Percentiles rank a stretch among this genome's conserved stretches.
These are phyloP conservation scores for Percopsis omiscomaycus DNA, from an alignment of 2,797 vertebrate genomes.

Conservation along the genomic window DNA sequence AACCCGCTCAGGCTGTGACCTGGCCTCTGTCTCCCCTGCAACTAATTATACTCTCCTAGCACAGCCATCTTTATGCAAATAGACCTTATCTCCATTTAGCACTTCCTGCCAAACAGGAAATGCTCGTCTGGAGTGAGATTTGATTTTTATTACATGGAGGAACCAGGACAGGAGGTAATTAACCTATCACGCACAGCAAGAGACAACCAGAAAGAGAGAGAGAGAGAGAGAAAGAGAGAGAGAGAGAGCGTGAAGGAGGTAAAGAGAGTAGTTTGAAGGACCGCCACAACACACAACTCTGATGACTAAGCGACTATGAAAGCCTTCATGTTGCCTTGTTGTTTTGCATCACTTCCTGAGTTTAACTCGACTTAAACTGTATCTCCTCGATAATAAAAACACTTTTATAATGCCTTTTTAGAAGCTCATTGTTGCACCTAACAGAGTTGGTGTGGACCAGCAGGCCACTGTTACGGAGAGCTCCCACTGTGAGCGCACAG, in stretches of 20 bases:
- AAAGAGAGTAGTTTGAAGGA: not conserved
- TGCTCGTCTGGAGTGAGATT: slow-evolving; percentile 53
- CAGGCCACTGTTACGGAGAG: slow-evolving; percentile 24
- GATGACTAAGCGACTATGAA: slow-evolving; percentile 48
- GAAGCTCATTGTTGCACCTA: slow-evolving; percentile 39
- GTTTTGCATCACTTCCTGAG: slow-evolving; percentile 37
- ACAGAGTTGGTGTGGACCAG: slow-evolving; percentile 16
- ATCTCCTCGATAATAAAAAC: slow-evolving; percentile 41
- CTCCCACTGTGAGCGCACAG: slow-evolving; percentile 33
- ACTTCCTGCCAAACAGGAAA: slow-evolving; percentile 69
- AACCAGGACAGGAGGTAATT: slow-evolving; percentile 55
- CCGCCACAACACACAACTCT: slow-evolving; percentile 6
- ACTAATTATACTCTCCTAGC: slow-evolving; percentile 51
- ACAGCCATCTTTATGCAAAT: slow-evolving; percentile 68
- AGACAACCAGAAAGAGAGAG: slow-evolving; percentile 9
- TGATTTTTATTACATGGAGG: slow-evolving; percentile 55
- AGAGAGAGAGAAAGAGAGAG: not conserved
- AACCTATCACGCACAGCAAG: slow-evolving; percentile 39
- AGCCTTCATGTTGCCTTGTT: slow-evolving; percentile 27
- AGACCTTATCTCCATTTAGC: slow-evolving; percentile 55
- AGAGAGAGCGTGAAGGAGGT: not conserved
- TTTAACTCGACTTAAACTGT: slow-evolving; percentile 51
- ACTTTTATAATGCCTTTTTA: slow-evolving; percentile 51
- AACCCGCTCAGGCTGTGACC: slow-evolving; percentile 26
- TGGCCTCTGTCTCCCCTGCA: slow-evolving; percentile 34